Base-by-base conservation (phyloP, 2,888 invertebrate genomes). In the Oscheius myriophilus region DNA sequence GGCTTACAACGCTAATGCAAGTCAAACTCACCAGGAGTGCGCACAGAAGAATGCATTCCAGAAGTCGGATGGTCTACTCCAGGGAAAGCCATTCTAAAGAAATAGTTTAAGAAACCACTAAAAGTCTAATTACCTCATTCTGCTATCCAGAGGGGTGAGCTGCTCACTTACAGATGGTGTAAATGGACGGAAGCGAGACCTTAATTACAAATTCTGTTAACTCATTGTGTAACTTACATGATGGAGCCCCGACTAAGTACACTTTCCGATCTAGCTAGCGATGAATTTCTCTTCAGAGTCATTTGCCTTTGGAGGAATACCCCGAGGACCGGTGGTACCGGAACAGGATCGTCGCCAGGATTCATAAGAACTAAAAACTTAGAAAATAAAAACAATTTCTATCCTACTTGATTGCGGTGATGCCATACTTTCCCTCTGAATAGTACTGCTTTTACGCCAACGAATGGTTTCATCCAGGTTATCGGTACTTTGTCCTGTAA, bases 261-360 rank as follows among this genome's bases (percentile, higher is more conserved):
- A 52, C 72, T 74, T 45, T 74, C 74, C 0, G 74, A 74, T 46
- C 74, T 45, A 2, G 70, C 74, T 9, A 73, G 12, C 12, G 70
- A 33, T 9, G 65, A 55, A 14, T 43, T 65, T 23, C 65, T 12
- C 16, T 72, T 75, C 25, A 63, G 64, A 23, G 71, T 75, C 59
- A 75, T 67, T 0, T 33, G 33, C 33, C 49, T 46, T 61, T 49
- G 45, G 9, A 75, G 70, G 42, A 77, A 76, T 1, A 75, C 73
- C 9, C 70, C 75, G 26, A 80, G 70, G 3, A 78, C 77, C 4
- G 78, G 80, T 21, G 80, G 77, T 12, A 73, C 58, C 18, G 67
- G 64, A 23, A 66, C 65, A 16, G 70, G 72, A 3, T 71, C 53
- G 21, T 73, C 70, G 58, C 71, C 76, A 18, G 70, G 68, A 21